Percentiles rank a stretch among this genome's conserved stretches.
Evolutionary conservation across 2,113 vertebrate species (phyloP).

Genomic region (Gavia stellata): DNA sequence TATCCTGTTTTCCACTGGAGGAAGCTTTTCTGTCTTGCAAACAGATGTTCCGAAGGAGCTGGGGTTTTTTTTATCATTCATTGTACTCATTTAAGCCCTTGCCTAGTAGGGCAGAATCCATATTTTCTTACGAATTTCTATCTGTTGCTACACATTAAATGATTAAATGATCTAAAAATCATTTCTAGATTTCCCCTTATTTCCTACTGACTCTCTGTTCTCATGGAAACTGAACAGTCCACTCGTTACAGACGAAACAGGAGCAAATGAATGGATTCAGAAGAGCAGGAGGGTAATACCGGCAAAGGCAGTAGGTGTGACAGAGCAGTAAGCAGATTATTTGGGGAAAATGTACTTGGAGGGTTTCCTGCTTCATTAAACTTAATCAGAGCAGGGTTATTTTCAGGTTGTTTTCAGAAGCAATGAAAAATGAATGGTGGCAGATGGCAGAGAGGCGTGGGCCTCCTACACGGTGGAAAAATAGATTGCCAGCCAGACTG

Average conservation of each 20-base stretch:
- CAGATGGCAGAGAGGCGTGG: slow-evolving; percentile 9
- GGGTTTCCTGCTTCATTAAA: neutral
- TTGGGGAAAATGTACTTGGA: neutral
- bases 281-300: neutral
- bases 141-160: neutral
- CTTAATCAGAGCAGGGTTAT: neutral
- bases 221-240: neutral
- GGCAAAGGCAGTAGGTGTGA: neutral
- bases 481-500: neutral
- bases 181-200: neutral
- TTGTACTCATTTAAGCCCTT: neutral
- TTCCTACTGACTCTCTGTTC: neutral
- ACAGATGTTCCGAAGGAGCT: neutral
- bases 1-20: neutral
- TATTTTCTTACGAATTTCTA: neutral
- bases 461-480: neutral
- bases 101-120: neutral
- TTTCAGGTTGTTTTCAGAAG: slow-evolving; percentile 1
- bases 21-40: neutral
- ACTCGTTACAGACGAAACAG: neutral
- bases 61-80: neutral
- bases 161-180: neutral
- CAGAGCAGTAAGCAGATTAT: neutral
- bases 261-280: neutral
- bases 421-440: neutral